A percentile compares a stretch with the other conserved stretches of the same genome.
Evolutionary conservation across 2,888 invertebrate species (phyloP).

Genomic region (Arctia plantaginis): DNA sequence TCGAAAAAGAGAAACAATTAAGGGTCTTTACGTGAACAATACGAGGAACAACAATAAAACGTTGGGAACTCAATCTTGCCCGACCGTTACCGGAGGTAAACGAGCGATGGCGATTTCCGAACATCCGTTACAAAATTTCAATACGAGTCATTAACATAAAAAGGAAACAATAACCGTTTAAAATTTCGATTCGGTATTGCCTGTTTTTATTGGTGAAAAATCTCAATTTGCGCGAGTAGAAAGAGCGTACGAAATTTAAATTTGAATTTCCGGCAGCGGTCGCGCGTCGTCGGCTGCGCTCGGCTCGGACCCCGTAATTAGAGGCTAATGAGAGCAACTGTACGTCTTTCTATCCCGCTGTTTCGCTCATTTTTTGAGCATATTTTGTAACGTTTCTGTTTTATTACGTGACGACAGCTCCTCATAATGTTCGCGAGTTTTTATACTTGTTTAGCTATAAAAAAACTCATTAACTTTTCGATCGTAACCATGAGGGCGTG

Average conservation of each 20-base stretch:
- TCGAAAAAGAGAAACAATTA: slow-evolving; percentile 74
- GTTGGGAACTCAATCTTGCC: slow-evolving; percentile 74
- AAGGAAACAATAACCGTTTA: slow-evolving; percentile 85
- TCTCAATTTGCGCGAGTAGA: slow-evolving; percentile 77
- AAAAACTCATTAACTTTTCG: slow-evolving; percentile 67
- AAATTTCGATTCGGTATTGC: slow-evolving; percentile 79
- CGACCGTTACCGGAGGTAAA: slow-evolving; percentile 65
- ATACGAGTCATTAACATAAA: slow-evolving; percentile 84
- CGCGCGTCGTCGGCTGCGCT: slow-evolving; percentile 44
- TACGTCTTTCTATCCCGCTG: slow-evolving; percentile 61
- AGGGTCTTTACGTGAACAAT: slow-evolving; percentile 66
- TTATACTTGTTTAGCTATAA: slow-evolving; percentile 59
- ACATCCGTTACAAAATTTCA: slow-evolving; percentile 78
- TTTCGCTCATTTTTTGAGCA: slow-evolving; percentile 65
- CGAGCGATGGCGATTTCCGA: slow-evolving; percentile 64
- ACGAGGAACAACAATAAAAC: slow-evolving; percentile 76
- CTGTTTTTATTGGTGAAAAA: slow-evolving; percentile 80
- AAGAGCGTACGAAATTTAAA: slow-evolving; percentile 73
- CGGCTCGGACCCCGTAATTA: slow-evolving; percentile 74
- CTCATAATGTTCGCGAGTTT: slow-evolving; percentile 61
- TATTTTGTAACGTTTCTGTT: slow-evolving; percentile 68
- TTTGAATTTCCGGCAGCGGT: slow-evolving; percentile 78
- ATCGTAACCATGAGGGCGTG: slow-evolving; percentile 54
- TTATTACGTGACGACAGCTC: slow-evolving; percentile 73
- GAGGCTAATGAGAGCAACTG: slow-evolving; percentile 80